Base-by-base conservation (phyloP, 1,140 invertebrate genomes). In the Papilio polyxenes region DNA sequence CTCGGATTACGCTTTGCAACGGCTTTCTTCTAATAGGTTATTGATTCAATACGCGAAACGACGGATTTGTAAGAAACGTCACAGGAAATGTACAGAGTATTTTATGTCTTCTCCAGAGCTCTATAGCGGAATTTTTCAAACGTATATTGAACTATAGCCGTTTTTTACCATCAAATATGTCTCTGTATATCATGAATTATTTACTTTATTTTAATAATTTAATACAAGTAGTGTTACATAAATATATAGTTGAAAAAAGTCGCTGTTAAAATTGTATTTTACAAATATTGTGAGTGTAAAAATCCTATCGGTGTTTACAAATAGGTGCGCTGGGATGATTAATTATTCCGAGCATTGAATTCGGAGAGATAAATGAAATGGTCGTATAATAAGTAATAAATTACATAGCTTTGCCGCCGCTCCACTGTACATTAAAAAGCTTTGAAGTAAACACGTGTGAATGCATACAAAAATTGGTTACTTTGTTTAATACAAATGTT, bases 311-410 rank as follows among this genome's bases (percentile, higher is more conserved):
- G 65, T 72, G 65, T 72, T 72, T 37, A 72, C 65, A 72, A 72
- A 37, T 72, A 40, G 59, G 59, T 62, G 59, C 31, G 13, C 31
- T 40, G 65, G 31, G n/a, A 72, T 72, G 65, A 72, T 72, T 72
- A 72, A 72, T 72, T 72, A 72, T 72, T 72, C 15, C 13, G 31
- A 72, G 65, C 65, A 72, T 72, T 72, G 31, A 72, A 72, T 37
- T 72, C 31, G 65, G 13, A 40, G 65, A 72, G 65, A 72, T 72
- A 72, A 72, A 72, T 72, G 65, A 77, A 53, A 77, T 77, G 75
- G 75, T 53, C 48, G 48, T 23, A 77, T 13, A 77, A 77, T 53
- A 77, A 49, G 49, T 77, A 77, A 77, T 77, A 77, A 77, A 77
- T 77, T 49, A 53, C 75, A n/a, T n/a, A 37, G 65, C 31, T 11